These are phyloP conservation scores for Buphagus erythrorhynchus DNA, from an alignment of 2,797 vertebrate genomes.

Conservation along the genomic window DNA sequence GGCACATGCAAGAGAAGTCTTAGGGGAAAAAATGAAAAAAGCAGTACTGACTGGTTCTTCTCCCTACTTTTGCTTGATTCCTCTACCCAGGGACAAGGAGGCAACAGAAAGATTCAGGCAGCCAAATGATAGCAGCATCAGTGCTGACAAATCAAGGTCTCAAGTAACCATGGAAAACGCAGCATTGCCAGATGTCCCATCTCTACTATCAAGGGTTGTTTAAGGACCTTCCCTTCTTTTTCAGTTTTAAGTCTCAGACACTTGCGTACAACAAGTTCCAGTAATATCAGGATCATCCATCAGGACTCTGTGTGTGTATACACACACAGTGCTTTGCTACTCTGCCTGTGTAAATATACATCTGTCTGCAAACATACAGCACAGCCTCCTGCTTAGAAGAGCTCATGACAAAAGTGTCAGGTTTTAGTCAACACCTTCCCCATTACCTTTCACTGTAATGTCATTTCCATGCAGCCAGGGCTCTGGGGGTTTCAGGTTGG, in stretches of 20 bases:
- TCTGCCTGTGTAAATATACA: neutral
- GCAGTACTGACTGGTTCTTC: neutral
- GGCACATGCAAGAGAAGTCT: neutral
- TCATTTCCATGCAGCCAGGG: neutral
- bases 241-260: neutral
- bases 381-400: neutral
- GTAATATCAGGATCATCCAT: neutral
- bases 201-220: neutral
- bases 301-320: neutral
- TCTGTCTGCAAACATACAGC: neutral
- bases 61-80: neutral
- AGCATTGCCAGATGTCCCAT: neutral
- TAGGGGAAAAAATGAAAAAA: neutral
- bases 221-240: neutral
- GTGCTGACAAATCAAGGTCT: neutral
- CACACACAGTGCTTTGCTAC: fast-evolving
- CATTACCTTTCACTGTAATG: neutral
- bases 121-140: neutral
- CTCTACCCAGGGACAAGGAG: neutral
- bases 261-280: neutral
- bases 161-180: neutral
- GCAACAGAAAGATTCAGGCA: neutral
- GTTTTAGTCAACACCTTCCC: neutral
- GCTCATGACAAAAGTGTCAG: neutral
- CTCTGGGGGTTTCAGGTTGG: neutral